Evolutionary conservation across 2,113 vertebrate species (phyloP).

Genomic region (Semnornis frantzii): DNA sequence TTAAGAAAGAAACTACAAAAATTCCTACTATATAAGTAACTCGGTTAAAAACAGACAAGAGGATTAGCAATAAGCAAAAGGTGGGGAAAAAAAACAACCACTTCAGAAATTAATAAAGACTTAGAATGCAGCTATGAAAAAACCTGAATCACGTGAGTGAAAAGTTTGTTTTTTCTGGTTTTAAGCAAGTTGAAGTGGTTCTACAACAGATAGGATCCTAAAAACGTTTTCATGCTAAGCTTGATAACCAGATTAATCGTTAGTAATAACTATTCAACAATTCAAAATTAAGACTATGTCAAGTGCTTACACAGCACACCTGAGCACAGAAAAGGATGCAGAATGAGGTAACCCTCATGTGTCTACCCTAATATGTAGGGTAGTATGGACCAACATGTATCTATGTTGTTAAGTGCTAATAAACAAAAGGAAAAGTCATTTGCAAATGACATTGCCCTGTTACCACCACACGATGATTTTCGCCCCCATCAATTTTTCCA

Average conservation of each 20-base stretch:
- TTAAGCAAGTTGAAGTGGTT: background rate
- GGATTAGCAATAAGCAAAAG: background rate
- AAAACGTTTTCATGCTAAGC: background rate
- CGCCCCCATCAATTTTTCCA: background rate
- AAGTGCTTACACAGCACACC: background rate
- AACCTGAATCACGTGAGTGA: background rate
- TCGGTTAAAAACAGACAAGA: background rate
- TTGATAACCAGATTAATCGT: background rate
- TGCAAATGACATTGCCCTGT: background rate
- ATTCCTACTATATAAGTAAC: background rate
- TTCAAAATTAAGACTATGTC: background rate
- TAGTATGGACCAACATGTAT: rapidly evolving
- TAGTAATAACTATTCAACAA: background rate
- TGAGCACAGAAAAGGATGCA: background rate
- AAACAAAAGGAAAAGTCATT: background rate
- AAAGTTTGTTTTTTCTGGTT: background rate
- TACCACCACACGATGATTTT: rapidly evolving
- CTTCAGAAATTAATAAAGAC: background rate
- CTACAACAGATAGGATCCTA: background rate
- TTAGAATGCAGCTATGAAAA: background rate
- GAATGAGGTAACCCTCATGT: background rate
- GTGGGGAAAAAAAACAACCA: background rate
- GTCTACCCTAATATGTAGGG: rapidly evolving
- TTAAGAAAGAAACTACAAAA: background rate
- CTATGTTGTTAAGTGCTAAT: rapidly evolving